Evolutionary conservation across 2,113 vertebrate species (phyloP).

Genomic region (Osmerus mordax): DNA sequence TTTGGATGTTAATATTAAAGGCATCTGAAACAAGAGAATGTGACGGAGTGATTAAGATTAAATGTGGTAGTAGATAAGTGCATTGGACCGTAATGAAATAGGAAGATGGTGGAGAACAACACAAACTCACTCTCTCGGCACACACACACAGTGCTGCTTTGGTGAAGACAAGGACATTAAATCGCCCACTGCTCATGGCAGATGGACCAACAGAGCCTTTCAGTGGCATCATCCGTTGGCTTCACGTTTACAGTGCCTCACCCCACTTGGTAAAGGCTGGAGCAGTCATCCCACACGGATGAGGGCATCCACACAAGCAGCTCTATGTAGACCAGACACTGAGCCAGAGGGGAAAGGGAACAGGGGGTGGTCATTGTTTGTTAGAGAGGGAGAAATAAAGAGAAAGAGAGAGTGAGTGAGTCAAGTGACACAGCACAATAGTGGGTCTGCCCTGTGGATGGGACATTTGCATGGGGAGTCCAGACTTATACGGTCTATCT

Average conservation of each 20-base stretch:
- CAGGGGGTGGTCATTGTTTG: not conserved
- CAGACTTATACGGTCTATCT: no score
- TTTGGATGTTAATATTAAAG: constrained; percentile 52
- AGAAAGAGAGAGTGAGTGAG: not conserved
- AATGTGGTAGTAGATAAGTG: constrained; percentile 38
- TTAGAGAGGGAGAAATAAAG: not conserved
- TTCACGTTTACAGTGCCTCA: constrained; percentile 47
- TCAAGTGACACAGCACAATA: not conserved
- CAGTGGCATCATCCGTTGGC: constrained; percentile 48
- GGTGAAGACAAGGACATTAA: not conserved
- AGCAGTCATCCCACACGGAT: constrained; percentile 24
- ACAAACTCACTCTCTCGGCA: not conserved
- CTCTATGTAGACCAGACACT: constrained; percentile 25
- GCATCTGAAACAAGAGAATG: constrained; percentile 43
- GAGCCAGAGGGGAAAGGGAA: not conserved
- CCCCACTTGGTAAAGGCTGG: constrained; percentile 48
- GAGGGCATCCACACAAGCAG: constrained; percentile 28
- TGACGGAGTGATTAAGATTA: constrained; percentile 48
- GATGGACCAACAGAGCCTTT: constrained; percentile 49
- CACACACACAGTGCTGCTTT: constrained; percentile 12
- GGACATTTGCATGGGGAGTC: no score
- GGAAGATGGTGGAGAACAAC: constrained; percentile 18
- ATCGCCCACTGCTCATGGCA: constrained; percentile 33
- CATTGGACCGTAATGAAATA: constrained; percentile 40
- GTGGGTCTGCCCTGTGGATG: no score